Base-by-base conservation (phyloP, 92 coral and sea anemone genomes). In the Epizoanthus illoricatus region DNA sequence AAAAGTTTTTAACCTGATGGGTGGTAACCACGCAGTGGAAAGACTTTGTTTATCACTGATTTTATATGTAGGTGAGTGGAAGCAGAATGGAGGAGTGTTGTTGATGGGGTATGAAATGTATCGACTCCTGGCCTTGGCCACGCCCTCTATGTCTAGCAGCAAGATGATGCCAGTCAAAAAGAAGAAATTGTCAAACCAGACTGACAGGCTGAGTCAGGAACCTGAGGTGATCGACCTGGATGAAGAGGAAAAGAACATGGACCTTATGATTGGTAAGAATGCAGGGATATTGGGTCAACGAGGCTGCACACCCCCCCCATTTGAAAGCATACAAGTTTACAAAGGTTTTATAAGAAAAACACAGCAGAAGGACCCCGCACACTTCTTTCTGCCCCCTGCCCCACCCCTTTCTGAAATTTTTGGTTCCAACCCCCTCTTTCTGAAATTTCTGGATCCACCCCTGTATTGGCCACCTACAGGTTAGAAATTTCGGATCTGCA, bases 241-340 rank as follows among this genome's bases (percentile, higher is more conserved):
- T 83, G 97, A 93, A 68, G 98, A 95, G 65, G 98, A 95, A 72
- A 93, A 93, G 85, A 88, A 95, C 80, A 93, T 93, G 98, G 97
- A 95, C 41, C 87, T 95, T 23, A 80, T 95, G 73, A 92, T 93
- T 81, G 98, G 98, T 95, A 19, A 74, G 92, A 74, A 4, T 16
- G 12, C 18, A 41, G 28, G 39, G 4, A 17, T 2, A 6, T 33
- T 41, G 59, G 36, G 36, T 2, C 2, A 2, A 28, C 2, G 1
- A 28, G 0, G 36, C 36, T 28, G 33, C 33, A 28, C 1, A 0
- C 33, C 33, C 33, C 33, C 1, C 33, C 36, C 36, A 28, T 28
- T 28, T 28, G 36, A 1, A 2, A 28, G 36, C 36, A 28, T 28
- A 28, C 36, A 28, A 28, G 33, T 28, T 28, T 28, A 28, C 36